Evolutionary conservation across 2,797 vertebrate genomes (phyloP).

Genomic region (Anguilla obscura): DNA sequence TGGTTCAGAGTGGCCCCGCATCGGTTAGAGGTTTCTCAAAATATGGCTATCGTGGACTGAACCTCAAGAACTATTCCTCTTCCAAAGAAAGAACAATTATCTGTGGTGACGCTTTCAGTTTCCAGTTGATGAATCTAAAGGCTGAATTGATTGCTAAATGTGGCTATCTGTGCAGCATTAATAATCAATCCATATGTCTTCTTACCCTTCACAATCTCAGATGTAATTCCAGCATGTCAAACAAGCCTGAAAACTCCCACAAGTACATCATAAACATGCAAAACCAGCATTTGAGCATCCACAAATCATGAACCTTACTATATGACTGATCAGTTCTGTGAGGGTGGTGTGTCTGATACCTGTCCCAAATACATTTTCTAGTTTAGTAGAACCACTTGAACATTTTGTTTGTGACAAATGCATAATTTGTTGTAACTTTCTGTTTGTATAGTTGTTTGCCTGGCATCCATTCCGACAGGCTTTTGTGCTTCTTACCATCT

Average conservation of each 20-base stretch:
- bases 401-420: neutral
- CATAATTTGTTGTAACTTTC: neutral
- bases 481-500: conserved; percentile 28
- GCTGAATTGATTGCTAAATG: neutral
- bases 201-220: neutral
- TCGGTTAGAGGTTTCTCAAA: neutral
- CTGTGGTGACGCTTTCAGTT: neutral
- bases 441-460: too few species aligned
- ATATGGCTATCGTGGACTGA: neutral
- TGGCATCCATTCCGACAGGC: neutral
- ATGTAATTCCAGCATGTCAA: neutral
- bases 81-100: neutral
- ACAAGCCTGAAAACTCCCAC: neutral
- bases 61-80: neutral
- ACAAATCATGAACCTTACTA: too few species aligned
- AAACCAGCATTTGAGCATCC: too few species aligned
- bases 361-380: neutral
- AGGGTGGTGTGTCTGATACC: too few species aligned
- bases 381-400: neutral
- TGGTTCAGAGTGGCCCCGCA: neutral
- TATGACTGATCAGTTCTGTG: too few species aligned
- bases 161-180: neutral
- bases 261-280: too few species aligned
- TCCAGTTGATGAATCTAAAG: neutral
- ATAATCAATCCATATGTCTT: neutral